These are phyloP conservation scores for Scotopteryx bipunctaria DNA, from an alignment of 2,888 invertebrate genomes.

Conservation along the genomic window DNA sequence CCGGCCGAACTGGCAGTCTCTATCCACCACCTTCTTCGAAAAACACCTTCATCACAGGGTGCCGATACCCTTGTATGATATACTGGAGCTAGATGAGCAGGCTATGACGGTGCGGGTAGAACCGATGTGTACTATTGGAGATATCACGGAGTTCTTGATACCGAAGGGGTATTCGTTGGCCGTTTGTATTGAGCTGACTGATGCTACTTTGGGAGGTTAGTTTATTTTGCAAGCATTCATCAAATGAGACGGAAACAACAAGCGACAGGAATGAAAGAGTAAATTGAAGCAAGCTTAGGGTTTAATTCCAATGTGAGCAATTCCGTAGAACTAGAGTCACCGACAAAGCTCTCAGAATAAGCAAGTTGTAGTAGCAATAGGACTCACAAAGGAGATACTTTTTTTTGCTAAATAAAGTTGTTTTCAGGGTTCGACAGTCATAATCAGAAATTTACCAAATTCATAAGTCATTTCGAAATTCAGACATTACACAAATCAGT, in stretches of 20 bases:
- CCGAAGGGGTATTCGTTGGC: constrained; percentile 87
- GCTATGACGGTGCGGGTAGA: constrained; percentile 85
- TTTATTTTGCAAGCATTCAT: neutral
- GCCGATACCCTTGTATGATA: constrained; percentile 85
- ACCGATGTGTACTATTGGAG: constrained; percentile 87
- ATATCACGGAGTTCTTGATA: constrained; percentile 85
- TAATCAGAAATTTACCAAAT: too few relatives aligned
- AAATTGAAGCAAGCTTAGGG: too few relatives aligned
- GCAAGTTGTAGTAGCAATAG: too few relatives aligned
- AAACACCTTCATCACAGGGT: constrained; percentile 86
- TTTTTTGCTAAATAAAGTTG: too few relatives aligned
- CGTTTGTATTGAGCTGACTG: constrained; percentile 86
- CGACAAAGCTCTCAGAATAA: too few relatives aligned
- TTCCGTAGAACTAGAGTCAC: too few relatives aligned
- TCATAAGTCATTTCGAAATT: too few relatives aligned
- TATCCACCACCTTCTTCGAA: constrained; percentile 86
- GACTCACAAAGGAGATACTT: too few relatives aligned
- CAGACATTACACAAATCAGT: too few relatives aligned
- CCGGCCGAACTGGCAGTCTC: constrained; percentile 87
- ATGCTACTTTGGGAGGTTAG: constrained; percentile 86
- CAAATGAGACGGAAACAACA: neutral
- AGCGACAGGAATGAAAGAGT: too few relatives aligned
- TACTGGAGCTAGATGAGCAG: constrained; percentile 82
- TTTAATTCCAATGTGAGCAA: too few relatives aligned
- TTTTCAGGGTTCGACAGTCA: too few relatives aligned